Evolutionary conservation across 2,797 vertebrate species (phyloP), one percentile per base, ranked within the genome.

Genomic region (Falco columbarius): DNA sequence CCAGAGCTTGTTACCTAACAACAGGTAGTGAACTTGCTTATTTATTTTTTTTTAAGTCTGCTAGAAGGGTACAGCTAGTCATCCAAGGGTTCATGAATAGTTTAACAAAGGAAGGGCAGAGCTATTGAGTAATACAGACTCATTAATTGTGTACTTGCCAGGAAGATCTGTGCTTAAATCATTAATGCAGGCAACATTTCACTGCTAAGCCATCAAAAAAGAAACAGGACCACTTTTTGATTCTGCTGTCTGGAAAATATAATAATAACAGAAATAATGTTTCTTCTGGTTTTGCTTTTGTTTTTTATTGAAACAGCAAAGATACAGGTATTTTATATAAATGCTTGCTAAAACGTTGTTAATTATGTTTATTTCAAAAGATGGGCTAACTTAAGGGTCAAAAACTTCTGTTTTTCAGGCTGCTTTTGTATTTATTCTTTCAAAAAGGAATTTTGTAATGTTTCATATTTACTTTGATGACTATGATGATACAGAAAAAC

Each of bases 121-220:
- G 98, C 98, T 98, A 98, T 98, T 99, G 98, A 98, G 99, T 99
- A 98, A 99, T 99, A 98, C 97, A 97, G 98, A 96, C 98, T 99
- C 98, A 99, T 99, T 99, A 99, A 99, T 99, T 99, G 98, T 98
- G 98, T 89, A 98, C 98, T 98, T 98, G 98, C 98, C 98, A 98
- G 98, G 98, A 97, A 97, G 98, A 98, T 97, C 98, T 98, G 97
- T 97, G 95, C 97, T 98, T 99, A 99, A 99, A 99, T 99, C 98
- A 99, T 99, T 99, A 98, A 99, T 99, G 98, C 98, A 98, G 97
- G 98, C 98, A 98, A 98, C 98, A 97, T 98, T 98, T 98, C 97
- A 93, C 97, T 96, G 96, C 91, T 97, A 95, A 98, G 95, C 97
- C 97, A 95, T 97, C 96, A 96, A 97, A 97, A 95, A 95, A 97